These are phyloP conservation scores for Caerostris darwini DNA, from an alignment of 1,140 invertebrate genomes.

Conservation along the genomic window DNA sequence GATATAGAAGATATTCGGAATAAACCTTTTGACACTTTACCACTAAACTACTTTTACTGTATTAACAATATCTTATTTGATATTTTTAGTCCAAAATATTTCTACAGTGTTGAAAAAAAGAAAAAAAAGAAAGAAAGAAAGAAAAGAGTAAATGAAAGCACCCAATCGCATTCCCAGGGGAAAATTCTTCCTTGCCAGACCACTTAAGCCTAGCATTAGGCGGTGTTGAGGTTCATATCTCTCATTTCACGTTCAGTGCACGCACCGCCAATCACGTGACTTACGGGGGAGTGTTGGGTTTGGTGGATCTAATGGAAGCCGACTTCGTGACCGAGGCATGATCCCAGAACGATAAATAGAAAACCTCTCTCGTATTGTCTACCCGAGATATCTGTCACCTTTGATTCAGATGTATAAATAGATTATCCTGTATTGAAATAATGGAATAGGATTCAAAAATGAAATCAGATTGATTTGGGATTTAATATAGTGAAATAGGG, in stretches of 20 bases:
- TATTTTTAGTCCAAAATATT: neutral
- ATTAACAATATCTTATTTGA: too few species aligned
- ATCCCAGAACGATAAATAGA: neutral
- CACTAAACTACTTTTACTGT: too few species aligned
- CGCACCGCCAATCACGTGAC: neutral
- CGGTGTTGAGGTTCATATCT: neutral
- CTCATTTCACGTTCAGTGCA: conserved; percentile 2
- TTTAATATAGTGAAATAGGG: too few species aligned
- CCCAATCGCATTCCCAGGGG: neutral
- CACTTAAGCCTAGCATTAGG: neutral
- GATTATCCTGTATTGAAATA: neutral
- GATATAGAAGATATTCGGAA: too few species aligned
- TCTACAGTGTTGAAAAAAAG: neutral
- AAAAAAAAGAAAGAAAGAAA: neutral
- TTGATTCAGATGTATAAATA: neutral
- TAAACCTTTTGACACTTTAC: too few species aligned
- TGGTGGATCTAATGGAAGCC: neutral
- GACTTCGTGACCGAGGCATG: neutral
- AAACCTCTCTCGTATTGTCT: neutral
- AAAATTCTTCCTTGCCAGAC: neutral
- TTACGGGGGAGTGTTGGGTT: neutral
- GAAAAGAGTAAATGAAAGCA: neutral
- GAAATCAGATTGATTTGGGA: too few species aligned
- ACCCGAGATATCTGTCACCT: neutral
- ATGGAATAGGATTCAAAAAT: too few species aligned